Evolutionary conservation across 2,888 invertebrate species (phyloP).

Genomic region (Ptycholaimellus sp.): DNA sequence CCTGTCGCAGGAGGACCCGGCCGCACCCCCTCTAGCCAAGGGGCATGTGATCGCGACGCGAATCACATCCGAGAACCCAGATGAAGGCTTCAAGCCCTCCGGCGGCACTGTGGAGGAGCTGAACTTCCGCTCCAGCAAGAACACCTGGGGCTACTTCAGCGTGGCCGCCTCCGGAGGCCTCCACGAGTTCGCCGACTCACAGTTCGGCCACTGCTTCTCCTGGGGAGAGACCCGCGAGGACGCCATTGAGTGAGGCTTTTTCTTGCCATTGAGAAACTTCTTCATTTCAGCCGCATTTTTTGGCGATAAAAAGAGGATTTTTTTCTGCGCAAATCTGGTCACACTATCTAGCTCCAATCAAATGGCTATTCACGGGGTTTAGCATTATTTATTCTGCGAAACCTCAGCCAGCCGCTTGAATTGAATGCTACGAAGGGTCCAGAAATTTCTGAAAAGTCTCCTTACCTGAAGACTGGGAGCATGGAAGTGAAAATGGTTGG

Average conservation of each 20-base stretch:
- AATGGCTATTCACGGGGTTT: too few species aligned
- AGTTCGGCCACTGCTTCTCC: conserved; percentile 97
- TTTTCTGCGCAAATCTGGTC: too few species aligned
- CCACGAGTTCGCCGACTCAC: conserved; percentile 97
- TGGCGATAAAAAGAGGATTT: too few species aligned
- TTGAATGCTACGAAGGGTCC: too few species aligned
- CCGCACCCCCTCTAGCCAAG: conserved; percentile 63
- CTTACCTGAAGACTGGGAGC: too few species aligned
- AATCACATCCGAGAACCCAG: conserved; percentile 50
- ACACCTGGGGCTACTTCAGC: conserved; percentile 99
- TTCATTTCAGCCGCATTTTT: too few species aligned
- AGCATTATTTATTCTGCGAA: not conserved
- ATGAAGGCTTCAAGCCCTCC: conserved; percentile 15
- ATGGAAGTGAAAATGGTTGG: too few species aligned
- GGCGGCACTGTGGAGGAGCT: conserved; percentile 34
- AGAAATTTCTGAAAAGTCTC: conserved; percentile 1
- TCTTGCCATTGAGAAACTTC: too few species aligned
- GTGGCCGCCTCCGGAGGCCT: conserved; percentile 89
- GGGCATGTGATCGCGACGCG: conserved; percentile 96
- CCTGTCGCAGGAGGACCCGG: conserved; percentile 41
- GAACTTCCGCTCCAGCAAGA: conserved; percentile 92
- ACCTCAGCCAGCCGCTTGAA: too few species aligned
- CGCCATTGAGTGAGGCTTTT: conserved; percentile 30
- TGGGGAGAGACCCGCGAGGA: conserved; percentile 84
- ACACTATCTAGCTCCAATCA: not conserved